Base-by-base conservation (phyloP, 1,140 invertebrate genomes). In the Polyergus mexicanus region DNA sequence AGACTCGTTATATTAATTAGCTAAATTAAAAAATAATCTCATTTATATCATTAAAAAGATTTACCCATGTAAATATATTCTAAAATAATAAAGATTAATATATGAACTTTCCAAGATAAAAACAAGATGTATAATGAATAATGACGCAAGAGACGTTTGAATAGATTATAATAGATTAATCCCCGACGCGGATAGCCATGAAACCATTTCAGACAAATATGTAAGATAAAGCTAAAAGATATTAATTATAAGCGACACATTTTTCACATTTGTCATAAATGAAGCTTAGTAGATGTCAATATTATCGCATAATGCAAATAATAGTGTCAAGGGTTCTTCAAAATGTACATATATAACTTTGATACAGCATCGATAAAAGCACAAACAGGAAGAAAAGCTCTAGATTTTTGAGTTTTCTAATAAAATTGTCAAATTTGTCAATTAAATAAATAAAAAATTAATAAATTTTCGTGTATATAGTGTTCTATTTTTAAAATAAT, bases 181-280 rank as follows among this genome's bases (percentile, higher is more conserved):
- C 11, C 16, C 13, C n/a, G 38, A 68, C 54, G n/a, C 16, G 5
- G 32, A 80, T 41, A 28, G 8, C 22, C 10, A 32, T 71, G 25
- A 71, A 71, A 60, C 19, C 19, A 32, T 80, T 44, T 16, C 25
- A 44, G 32, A 35, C 11, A 35, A 78, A 7, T 38, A 44, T n/a
- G 19, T 13, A 7, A 58, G 54, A 60, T 47, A 8, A 28, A 60
- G 35, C 10, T 60, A 72, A 83, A 22, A 83, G 78, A 72, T 83
- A 60, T 19, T 22, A 60, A 60, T 60, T 44, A 28, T 35, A 35
- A 66, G 25, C 19, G 51, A 69, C 35, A 32, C n/a, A 56, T 71
- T 80, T 69, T 51, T 80, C 35, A 35, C 47, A 71, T 28, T 44
- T 54, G 51, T 41, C 32, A 8, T 38, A 13, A 32, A 81, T 16